These are phyloP conservation scores for Agapetus fuscipes DNA, from an alignment of 2,888 invertebrate genomes.

Conservation along the genomic window DNA sequence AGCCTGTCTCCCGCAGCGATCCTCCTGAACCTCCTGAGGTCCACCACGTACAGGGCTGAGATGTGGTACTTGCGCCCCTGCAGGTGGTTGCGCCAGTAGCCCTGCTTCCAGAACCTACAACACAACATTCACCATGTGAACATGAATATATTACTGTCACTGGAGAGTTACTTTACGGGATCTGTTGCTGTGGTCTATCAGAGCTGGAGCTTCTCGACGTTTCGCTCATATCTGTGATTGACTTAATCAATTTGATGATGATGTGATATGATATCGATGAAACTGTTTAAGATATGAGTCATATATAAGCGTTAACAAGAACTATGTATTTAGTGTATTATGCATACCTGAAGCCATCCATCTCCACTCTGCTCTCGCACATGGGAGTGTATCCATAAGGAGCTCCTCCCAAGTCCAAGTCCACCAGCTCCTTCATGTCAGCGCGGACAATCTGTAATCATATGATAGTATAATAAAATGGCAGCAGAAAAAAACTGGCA, in stretches of 20 bases:
- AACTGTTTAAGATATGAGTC: too few relatives aligned
- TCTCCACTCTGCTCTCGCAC: slow-evolving; percentile 93
- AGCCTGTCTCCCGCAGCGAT: slow-evolving; percentile 97
- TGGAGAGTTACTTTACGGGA: too few relatives aligned
- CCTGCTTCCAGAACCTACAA: slow-evolving; percentile 91
- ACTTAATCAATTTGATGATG: too few relatives aligned
- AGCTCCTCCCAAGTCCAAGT: slow-evolving; percentile 87
- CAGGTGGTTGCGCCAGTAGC: slow-evolving; percentile 98
- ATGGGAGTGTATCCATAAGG: slow-evolving; percentile 99
- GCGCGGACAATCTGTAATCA: slow-evolving; percentile 78
- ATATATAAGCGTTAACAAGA: too few relatives aligned
- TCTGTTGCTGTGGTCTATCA: too few relatives aligned
- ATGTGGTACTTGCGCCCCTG: slow-evolving; percentile 89
- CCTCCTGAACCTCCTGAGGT: slow-evolving; percentile 89
- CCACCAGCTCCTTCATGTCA: slow-evolving; percentile 84
- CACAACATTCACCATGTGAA: slow-evolving; percentile 2
- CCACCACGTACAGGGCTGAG: slow-evolving; percentile 96
- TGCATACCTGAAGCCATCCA: slow-evolving; percentile 86
- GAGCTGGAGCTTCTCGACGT: too few relatives aligned
- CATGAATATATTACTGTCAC: slow-evolving; percentile 1
- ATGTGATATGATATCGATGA: too few relatives aligned
- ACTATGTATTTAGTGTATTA: too few relatives aligned
- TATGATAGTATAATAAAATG: neutral
- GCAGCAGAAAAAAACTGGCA: too few relatives aligned
- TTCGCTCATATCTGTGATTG: too few relatives aligned